Percentiles rank a stretch among this genome's conserved stretches.
These are phyloP conservation scores for Entosphenus tridentatus DNA, from an alignment of 2,113 vertebrate genomes.

Conservation along the genomic window DNA sequence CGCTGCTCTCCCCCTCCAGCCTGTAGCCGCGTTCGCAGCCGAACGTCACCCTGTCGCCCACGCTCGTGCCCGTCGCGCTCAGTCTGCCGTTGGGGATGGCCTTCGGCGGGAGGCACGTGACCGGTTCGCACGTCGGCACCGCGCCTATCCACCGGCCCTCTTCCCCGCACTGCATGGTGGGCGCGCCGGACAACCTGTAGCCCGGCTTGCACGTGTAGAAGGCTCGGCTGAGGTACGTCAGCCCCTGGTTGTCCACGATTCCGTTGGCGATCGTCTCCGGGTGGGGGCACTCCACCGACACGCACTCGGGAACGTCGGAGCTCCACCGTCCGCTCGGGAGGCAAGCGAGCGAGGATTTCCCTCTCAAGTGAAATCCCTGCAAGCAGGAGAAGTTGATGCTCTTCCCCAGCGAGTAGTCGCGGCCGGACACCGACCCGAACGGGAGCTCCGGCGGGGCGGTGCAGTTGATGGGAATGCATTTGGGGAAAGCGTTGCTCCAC, in stretches of 20 bases:
- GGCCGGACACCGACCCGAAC: conserved; percentile 30
- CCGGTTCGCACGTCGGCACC: conserved; percentile 49
- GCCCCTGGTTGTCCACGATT: conserved; percentile 79
- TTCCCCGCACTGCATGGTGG: conserved; percentile 65
- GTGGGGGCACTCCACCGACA: conserved; percentile 72
- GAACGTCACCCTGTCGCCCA: conserved; percentile 45
- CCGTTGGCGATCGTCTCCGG: conserved; percentile 61
- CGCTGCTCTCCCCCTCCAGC: conserved; percentile 38
- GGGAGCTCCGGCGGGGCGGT: conserved; percentile 42
- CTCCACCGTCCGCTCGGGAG: conserved; percentile 52
- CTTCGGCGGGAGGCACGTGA: conserved; percentile 46
- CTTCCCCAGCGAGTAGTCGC: conserved; percentile 33
- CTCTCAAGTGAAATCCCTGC: conserved; percentile 53
- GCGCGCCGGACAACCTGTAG: conserved; percentile 49
- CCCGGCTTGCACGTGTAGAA: conserved; percentile 71
- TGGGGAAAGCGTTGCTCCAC: conserved; percentile 78
- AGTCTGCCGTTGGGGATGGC: conserved; percentile 46
- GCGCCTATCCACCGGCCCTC: conserved; percentile 70
- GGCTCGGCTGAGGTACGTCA: conserved; percentile 78
- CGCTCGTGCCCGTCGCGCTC: conserved; percentile 40
- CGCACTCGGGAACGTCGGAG: conserved; percentile 50
- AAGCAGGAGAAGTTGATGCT: conserved; percentile 49
- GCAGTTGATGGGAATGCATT: conserved; percentile 55
- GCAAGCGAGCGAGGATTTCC: conserved; percentile 31
- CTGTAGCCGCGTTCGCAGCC: conserved; percentile 56